Evolutionary conservation across 2,888 invertebrate species (phyloP), one percentile per base, ranked within the genome.

Genomic region (Mythimna loreyi): DNA sequence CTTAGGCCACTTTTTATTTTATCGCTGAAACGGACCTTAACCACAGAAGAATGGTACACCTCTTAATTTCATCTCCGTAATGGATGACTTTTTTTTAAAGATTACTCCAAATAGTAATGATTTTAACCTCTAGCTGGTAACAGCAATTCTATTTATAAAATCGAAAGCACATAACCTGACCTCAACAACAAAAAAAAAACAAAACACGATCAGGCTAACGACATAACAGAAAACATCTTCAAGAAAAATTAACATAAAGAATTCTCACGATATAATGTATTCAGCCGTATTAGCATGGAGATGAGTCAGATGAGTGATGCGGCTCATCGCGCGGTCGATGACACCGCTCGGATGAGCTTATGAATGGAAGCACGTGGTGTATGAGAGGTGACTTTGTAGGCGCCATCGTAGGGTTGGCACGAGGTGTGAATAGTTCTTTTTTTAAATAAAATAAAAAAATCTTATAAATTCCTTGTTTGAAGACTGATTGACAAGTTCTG

Each of bases 281-380:
- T 80, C 78, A 36, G 30, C 40, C 28, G 58, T 28, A 84, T 77
- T 75, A 77, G 63, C 65, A 78, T 78, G 67, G 74, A 84, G 85
- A 83, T 84, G 85, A 83, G 83, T 84, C 43, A 45, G 43, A 45
- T 45, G 19, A 79, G 69, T 62, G 23, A 71, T 62, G 23, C 60
- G 30, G 56, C 71, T 82, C 85, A 84, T 84, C 85, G 77, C 52
- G 60, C 66, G 82, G 84, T 82, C 84, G 65, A 72, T 82, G 72
- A 84, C 84, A 77, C 84, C 52, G 67, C 56, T 60, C 72, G 45
- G 71, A 69, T 65, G 68, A 58, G 57, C 28, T 47, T 65, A 74
- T 84, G 82, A 82, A 82, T 82, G 84, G 69, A 64, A 56, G 40
- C 76, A 74, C 77, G 74, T 84, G 82, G 67, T 62, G 11, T 64